Evolutionary conservation across 2,888 invertebrate species (phyloP).

Genomic region (Drosophila leonis): DNA sequence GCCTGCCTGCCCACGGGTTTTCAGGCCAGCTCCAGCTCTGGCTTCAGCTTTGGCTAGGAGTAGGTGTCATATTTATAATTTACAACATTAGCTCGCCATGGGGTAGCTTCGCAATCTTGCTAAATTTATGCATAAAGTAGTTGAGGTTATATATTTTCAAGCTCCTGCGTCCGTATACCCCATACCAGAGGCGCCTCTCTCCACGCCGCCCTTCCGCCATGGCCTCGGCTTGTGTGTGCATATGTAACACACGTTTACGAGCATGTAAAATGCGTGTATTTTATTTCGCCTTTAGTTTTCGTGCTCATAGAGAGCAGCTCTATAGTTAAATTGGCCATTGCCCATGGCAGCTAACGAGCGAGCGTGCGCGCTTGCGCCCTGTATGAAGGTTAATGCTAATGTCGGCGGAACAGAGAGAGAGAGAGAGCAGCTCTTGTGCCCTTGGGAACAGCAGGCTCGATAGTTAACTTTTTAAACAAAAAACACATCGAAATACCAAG

Average conservation of each 20-base stretch:
- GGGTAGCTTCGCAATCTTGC: constrained; percentile 82
- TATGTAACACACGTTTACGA: constrained; percentile 80
- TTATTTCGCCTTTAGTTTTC: constrained; percentile 68
- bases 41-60: constrained; percentile 68
- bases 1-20: constrained; percentile 64
- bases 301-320: constrained; percentile 48
- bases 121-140: constrained; percentile 79
- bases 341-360: constrained; percentile 70
- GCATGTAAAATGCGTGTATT: constrained; percentile 80
- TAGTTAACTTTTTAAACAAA: constrained; percentile 16
- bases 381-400: constrained; percentile 58
- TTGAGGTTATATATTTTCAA: constrained; percentile 74
- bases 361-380: constrained; percentile 58
- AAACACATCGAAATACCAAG: constrained; percentile 16
- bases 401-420: constrained; percentile 25
- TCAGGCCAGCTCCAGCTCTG: constrained; percentile 26
- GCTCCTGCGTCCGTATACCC: constrained; percentile 26
- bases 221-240: constrained; percentile 42
- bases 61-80: constrained; percentile 85
- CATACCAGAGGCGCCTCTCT: constrained; percentile 1
- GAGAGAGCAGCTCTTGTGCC: constrained; percentile 12
- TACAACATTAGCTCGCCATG: constrained; percentile 83
- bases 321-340: constrained; percentile 59
- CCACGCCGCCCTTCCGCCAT: background rate
- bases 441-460: constrained; percentile 33